Evolutionary conservation across 2,797 vertebrate species (phyloP).

Genomic region (Schizothorax lantsangensis): DNA sequence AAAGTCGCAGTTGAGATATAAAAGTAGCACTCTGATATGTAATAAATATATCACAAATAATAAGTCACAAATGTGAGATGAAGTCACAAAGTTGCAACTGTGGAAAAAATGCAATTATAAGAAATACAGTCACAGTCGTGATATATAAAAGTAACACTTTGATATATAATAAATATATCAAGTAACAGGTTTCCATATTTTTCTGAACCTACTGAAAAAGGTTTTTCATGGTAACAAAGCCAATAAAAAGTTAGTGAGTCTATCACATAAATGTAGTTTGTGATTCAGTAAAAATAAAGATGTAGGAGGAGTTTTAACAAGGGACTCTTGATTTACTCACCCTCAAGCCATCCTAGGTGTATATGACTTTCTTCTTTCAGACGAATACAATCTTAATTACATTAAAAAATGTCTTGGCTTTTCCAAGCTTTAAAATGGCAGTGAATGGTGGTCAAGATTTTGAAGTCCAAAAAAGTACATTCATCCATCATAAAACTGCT

Average conservation of each 20-base stretch:
- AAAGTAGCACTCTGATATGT: not conserved
- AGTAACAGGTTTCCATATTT: not conserved
- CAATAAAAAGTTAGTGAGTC: not conserved
- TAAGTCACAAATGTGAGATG: not conserved
- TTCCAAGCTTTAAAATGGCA: no score
- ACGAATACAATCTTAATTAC: no score
- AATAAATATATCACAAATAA: not conserved
- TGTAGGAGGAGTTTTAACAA: not conserved
- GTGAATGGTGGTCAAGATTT: no score
- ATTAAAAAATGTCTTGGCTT: no score
- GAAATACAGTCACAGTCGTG: not conserved
- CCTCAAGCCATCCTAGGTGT: no score
- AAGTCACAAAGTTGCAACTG: not conserved
- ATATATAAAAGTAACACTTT: not conserved
- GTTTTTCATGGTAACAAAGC: not conserved
- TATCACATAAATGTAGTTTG: not conserved
- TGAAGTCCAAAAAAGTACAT: no score
- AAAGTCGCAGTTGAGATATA: not conserved
- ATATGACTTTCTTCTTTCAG: no score
- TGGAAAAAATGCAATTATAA: not conserved
- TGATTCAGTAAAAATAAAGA: not conserved
- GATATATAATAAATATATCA: not conserved
- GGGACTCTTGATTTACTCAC: no score
- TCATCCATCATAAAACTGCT: no score
- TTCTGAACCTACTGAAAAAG: not conserved